Base-by-base conservation (phyloP, 2,797 vertebrate genomes). In the Helicolenus hilgendorfi region DNA sequence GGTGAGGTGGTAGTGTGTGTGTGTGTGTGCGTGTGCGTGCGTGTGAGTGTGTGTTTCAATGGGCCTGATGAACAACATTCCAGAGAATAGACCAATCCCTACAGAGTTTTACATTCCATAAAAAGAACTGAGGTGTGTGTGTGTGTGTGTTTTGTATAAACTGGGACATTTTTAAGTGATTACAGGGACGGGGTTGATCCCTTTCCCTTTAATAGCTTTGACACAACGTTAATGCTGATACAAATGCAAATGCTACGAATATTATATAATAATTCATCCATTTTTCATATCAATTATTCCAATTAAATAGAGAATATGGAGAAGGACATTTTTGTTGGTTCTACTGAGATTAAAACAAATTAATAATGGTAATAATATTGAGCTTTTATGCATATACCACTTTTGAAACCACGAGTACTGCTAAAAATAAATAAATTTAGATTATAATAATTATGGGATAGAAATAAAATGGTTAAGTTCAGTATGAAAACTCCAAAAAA, bases 11-110 rank as follows among this genome's bases (percentile, higher is more conserved):
- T 59, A 14, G 26, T 63, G 24, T 64, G 27, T 64, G 65, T 75
- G 29, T 35, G 65, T 69, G 10, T 22, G 41, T 59, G 68, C 65
- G 41, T 49, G 27, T 29, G 56, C 45, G 72, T 63, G 59, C 38
- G 27, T 75, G 75, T 69, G 29, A 11, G 2, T 65, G 72, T 87
- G 77, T 89, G 91, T 95, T 94, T 94, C 53, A 86, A 88, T 86
- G n/a, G 78, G 76, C 95, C 88, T 87, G 96, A 93, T 84, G 49
- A 89, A 84, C 95, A 24, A 72, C 95, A 97, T 97, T 97, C 95
- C 95, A 84, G 14, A 11, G 15, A 77, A 53, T 24, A 70, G 64
- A 90, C 86, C 84, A 74, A 92, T 91, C 86, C 76, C 63, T 84
- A 14, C 15, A 56, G 26, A 70, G 15, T 72, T 90, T 75, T 79